phyloP scores from a whole-genome alignment of 1,140 invertebrate species.

The Lepidurus couesii region DNA sequence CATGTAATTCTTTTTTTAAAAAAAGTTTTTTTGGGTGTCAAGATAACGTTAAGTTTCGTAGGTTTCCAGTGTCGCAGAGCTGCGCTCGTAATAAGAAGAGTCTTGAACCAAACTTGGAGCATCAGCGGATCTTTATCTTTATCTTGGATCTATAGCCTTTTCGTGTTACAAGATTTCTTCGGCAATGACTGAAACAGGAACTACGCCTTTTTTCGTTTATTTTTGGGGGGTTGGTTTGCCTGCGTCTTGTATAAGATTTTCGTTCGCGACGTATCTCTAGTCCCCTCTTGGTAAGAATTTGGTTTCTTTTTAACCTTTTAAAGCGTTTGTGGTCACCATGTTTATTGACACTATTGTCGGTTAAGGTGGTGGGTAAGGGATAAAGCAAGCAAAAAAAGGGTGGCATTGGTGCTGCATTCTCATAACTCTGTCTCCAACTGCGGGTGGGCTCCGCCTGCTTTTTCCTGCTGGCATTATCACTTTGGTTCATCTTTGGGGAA shows the following conservation, averaged over 20 bases:
- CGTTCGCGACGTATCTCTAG: too few species aligned
- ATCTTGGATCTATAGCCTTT: not conserved
- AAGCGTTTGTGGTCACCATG: not conserved
- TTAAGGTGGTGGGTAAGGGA: not conserved
- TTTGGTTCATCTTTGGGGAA: not conserved
- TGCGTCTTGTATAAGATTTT: too few species aligned
- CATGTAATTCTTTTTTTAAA: too few species aligned
- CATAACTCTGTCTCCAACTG: constrained; percentile 14
- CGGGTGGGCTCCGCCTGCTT: constrained; percentile 1
- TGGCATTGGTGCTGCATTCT: not conserved
- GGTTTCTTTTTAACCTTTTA: not conserved
- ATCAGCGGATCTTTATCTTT: not conserved
- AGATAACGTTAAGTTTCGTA: too few species aligned
- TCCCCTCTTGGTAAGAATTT: not conserved
- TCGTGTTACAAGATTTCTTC: not conserved
- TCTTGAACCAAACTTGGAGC: not conserved
- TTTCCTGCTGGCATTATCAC: constrained; percentile 2
- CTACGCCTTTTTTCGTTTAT: not conserved
- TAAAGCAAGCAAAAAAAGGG: not conserved
- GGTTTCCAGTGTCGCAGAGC: too few species aligned
- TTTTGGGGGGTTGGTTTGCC: too few species aligned
- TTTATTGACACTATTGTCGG: constrained; percentile 12
- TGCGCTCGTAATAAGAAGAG: not conserved
- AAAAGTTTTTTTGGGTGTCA: too few species aligned
- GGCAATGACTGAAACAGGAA: not conserved